Evolutionary conservation across 2,888 invertebrate genomes (phyloP), one percentile per base, ranked within the genome.

Genomic region (Acronicta aceris): DNA sequence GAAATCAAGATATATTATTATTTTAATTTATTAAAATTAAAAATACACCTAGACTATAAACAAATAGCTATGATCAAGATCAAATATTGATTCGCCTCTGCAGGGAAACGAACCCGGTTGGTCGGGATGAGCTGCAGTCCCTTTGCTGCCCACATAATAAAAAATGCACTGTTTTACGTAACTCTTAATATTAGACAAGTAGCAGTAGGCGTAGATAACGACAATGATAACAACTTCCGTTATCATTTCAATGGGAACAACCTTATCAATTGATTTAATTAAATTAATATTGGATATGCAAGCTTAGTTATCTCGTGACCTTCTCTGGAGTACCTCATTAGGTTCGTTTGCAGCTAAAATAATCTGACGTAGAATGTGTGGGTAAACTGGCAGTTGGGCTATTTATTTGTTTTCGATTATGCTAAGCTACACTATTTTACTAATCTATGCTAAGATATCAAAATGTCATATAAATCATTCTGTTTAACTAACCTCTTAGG

Each of bases 231-330:
- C 65, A 71, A 71, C 75, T 64, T 52, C 56, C 30, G 60, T 76
- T 84, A 82, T 83, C 85, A 74, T 63, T 69, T 65, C 76, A 76
- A 81, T 77, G 65, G 78, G 71, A 74, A 65, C 51, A 33, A 45
- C 21, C 67, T 82, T 84, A 84, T 84, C 87, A 84, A 83, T 85
- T 81, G 79, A 65, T 82, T 85, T 84, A 83, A 89, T 88, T 83
- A 87, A 88, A 86, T 85, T 82, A 84, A 82, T 86, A 85, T 85
- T 82, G 76, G 72, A 79, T 71, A 65, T 75, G 71, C 54, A 68
- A 74, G 69, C 71, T 75, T 78, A 76, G 61, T 73, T 79, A 81
- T 79, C 78, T 58, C 25, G 40, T 52, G 66, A 52, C 74, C 82
- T 82, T 74, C 69, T 42, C 36, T 77, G 59, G 41, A 81, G 83